These are phyloP conservation scores for Pipistrellus pygmaeus DNA, from an alignment of 2,797 vertebrate genomes.

Conservation along the genomic window DNA sequence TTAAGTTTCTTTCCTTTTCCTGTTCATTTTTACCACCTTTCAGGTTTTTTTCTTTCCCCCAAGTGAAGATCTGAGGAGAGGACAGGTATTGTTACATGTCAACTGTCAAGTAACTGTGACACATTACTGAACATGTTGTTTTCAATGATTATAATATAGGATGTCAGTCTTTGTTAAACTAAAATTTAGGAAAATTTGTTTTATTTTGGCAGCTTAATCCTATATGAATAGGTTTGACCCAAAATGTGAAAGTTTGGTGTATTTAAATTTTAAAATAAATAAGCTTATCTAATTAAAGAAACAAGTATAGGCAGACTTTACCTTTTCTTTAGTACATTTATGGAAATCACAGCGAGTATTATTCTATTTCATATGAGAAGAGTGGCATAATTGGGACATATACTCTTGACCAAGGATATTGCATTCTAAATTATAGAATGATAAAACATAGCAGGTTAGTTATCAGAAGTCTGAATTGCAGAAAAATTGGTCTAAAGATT, in stretches of 20 bases:
- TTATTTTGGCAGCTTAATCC: slow-evolving; percentile 68
- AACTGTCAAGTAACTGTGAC: slow-evolving; percentile 71
- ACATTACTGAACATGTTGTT: slow-evolving; percentile 74
- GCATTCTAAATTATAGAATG: slow-evolving; percentile 61
- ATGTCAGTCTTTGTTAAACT: slow-evolving; percentile 55
- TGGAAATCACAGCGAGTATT: slow-evolving; percentile 57
- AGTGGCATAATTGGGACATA: slow-evolving; percentile 43
- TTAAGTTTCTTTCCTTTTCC: slow-evolving; percentile 78
- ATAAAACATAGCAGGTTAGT: slow-evolving; percentile 42
- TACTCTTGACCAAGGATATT: slow-evolving; percentile 33
- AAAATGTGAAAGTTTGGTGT: slow-evolving; percentile 70
- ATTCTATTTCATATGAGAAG: slow-evolving; percentile 59
- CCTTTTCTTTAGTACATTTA: slow-evolving; percentile 63
- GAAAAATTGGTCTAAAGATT: slow-evolving; percentile 55
- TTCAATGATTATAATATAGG: slow-evolving; percentile 67
- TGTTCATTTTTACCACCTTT: slow-evolving; percentile 76
- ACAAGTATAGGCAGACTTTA: slow-evolving; percentile 47
- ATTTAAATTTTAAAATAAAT: slow-evolving; percentile 71
- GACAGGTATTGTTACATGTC: slow-evolving; percentile 78
- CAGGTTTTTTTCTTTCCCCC: slow-evolving; percentile 74
- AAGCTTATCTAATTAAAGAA: slow-evolving; percentile 57
- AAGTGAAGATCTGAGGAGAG: slow-evolving; percentile 79
- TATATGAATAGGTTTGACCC: slow-evolving; percentile 30
- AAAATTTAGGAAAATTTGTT: slow-evolving; percentile 66
- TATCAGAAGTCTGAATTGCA: slow-evolving; percentile 57